Conservation (phyloP, 2,888 invertebrate genomes). For the Cheilosia vulpina region DNA sequence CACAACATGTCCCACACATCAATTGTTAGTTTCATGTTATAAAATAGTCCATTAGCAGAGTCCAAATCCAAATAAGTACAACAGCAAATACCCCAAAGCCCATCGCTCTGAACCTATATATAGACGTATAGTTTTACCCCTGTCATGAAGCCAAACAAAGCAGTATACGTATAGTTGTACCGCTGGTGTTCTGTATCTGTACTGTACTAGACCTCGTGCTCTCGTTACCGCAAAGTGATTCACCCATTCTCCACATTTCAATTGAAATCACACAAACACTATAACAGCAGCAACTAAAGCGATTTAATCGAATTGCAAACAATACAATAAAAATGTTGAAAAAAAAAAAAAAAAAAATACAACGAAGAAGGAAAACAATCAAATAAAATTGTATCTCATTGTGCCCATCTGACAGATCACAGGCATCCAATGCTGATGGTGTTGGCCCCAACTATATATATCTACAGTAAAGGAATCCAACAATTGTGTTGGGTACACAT, state of each 20-base stretch:
- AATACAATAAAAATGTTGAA: slow-evolving; percentile 15
- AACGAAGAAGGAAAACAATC: slow-evolving; percentile 42
- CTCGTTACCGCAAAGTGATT: slow-evolving; percentile 50
- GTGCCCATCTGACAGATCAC: slow-evolving; percentile 65
- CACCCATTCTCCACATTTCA: slow-evolving; percentile 50
- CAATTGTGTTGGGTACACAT: slow-evolving; percentile 22
- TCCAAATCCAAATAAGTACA: slow-evolving; percentile 24
- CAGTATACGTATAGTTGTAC: background rate
- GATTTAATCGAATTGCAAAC: slow-evolving; percentile 62
- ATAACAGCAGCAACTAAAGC: slow-evolving; percentile 30
- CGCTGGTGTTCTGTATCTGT: background rate
- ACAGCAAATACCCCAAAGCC: slow-evolving; percentile 24
- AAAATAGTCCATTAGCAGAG: slow-evolving; percentile 42
- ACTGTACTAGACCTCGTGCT: slow-evolving; percentile 39
- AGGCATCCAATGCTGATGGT: slow-evolving; percentile 36
- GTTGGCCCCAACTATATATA: background rate
- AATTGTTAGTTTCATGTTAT: slow-evolving; percentile 15
- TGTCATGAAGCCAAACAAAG: slow-evolving; percentile 12
- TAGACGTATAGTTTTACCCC: background rate
- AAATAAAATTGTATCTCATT: slow-evolving; percentile 71
- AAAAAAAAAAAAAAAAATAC: slow-evolving; percentile 18
- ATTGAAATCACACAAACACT: slow-evolving; percentile 39
- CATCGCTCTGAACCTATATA: background rate
- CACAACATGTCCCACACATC: slow-evolving; percentile 19
- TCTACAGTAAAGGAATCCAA: slow-evolving; percentile 26